These are phyloP conservation scores for Athene cunicularia DNA, from an alignment of 2,113 vertebrate species.

Conservation along the genomic window DNA sequence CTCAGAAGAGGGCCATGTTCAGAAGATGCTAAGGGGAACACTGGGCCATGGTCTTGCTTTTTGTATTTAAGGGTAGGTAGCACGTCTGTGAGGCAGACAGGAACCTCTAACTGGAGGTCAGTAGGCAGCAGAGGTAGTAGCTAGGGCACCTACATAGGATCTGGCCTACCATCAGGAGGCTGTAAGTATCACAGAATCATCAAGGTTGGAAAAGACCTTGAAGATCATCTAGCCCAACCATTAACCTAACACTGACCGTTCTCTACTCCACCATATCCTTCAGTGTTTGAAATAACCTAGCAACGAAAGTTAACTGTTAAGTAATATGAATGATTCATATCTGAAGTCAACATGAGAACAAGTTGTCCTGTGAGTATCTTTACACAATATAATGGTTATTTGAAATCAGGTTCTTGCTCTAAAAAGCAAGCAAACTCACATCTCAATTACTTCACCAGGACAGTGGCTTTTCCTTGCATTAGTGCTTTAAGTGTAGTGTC, in stretches of 20 bases:
- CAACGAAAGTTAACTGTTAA: neutral
- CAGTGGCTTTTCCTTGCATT: neutral
- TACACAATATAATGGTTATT: neutral
- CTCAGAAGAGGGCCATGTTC: neutral
- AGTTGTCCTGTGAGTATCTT: neutral
- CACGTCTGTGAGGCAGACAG: rapidly evolving
- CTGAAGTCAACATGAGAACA: neutral
- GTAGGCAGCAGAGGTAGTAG: neutral
- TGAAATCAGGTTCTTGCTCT: neutral
- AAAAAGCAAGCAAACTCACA: neutral
- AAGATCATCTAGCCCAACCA: too few species aligned
- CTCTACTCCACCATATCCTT: too few species aligned
- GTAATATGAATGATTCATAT: neutral
- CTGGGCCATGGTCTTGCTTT: rapidly evolving
- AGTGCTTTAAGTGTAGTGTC: neutral
- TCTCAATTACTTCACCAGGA: neutral
- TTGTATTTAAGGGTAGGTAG: neutral
- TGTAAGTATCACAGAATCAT: neutral
- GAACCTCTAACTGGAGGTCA: neutral
- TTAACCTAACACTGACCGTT: too few species aligned
- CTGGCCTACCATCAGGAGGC: neutral
- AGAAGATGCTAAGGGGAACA: neutral
- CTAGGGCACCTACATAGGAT: rapidly evolving
- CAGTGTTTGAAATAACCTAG: neutral
- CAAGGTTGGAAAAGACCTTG: too few species aligned